These are phyloP conservation scores for Drosophila recens DNA, from an alignment of 2,888 invertebrate species.

Conservation along the genomic window DNA sequence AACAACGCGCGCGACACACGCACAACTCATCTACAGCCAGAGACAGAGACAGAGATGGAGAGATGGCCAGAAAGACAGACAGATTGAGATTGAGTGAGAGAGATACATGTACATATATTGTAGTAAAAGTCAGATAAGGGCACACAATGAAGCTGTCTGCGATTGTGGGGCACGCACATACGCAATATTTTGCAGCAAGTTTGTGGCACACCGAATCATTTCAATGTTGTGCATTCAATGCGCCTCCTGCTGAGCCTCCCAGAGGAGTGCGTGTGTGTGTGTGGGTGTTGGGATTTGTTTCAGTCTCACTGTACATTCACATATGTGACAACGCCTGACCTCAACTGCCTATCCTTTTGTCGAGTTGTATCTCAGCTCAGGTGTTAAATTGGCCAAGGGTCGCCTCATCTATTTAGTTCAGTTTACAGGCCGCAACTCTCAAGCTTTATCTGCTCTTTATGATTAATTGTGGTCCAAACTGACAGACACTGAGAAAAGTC, in stretches of 20 bases:
- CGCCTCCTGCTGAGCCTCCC: background rate
- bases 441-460: conserved; percentile 59
- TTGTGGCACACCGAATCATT: conserved; percentile 77
- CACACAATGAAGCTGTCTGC: conserved; percentile 24
- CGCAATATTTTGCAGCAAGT: conserved; percentile 78
- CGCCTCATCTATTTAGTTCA: conserved; percentile 44
- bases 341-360: conserved; percentile 7
- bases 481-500: conserved; percentile 52
- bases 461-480: conserved; percentile 53
- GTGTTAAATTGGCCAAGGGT: conserved; percentile 31
- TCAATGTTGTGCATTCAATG: conserved; percentile 56
- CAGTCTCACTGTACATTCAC: conserved; percentile 5
- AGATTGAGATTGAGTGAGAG: background rate
- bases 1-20: conserved; percentile 38
- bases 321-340: conserved; percentile 42
- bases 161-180: conserved; percentile 59
- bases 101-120: too few species aligned
- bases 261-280: conserved; percentile 4
- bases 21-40: conserved; percentile 2
- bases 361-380: conserved; percentile 13
- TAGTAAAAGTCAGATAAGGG: background rate
- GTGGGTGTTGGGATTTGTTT: conserved; percentile 42
- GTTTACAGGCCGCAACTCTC: conserved; percentile 34
- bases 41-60: background rate
- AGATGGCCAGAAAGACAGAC: background rate